Evolutionary conservation across 2,888 invertebrate species (phyloP).

Genomic region (Drosophila kambysellisi): DNA sequence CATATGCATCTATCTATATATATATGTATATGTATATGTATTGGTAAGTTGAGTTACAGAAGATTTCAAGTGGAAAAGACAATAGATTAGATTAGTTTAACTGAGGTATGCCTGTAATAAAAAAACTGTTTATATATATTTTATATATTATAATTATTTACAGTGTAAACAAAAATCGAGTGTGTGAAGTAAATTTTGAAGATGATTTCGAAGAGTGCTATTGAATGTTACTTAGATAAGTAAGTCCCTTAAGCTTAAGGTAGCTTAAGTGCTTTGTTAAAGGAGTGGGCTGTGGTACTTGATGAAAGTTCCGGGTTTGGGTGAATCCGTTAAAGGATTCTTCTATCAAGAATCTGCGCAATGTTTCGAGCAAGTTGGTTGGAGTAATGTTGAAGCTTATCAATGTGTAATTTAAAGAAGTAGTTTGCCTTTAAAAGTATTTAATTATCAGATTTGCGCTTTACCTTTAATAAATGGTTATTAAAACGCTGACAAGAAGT

Average conservation of each 20-base stretch:
- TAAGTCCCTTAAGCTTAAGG: neutral
- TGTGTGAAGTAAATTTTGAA: neutral
- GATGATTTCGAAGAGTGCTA: neutral
- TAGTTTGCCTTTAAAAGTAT: neutral
- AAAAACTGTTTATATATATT: neutral
- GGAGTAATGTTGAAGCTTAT: neutral
- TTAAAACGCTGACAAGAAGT: neutral
- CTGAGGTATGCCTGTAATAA: neutral
- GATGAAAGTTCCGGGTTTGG: neutral
- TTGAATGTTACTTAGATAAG: neutral
- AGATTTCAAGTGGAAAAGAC: too few species aligned
- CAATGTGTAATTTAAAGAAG: neutral
- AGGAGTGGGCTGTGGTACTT: too few species aligned
- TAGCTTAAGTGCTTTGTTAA: neutral
- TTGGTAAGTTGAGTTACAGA: neutral
- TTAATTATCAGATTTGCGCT: neutral
- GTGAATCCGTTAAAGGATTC: neutral
- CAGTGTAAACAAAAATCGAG: neutral
- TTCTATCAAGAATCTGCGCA: neutral
- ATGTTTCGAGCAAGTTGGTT: neutral
- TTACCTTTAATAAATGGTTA: neutral
- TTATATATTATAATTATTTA: neutral
- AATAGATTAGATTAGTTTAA: neutral
- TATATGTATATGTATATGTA: neutral
- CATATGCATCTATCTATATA: neutral